These are phyloP conservation scores for Drosophila siamana DNA, from an alignment of 2,888 invertebrate genomes.

Conservation along the genomic window DNA sequence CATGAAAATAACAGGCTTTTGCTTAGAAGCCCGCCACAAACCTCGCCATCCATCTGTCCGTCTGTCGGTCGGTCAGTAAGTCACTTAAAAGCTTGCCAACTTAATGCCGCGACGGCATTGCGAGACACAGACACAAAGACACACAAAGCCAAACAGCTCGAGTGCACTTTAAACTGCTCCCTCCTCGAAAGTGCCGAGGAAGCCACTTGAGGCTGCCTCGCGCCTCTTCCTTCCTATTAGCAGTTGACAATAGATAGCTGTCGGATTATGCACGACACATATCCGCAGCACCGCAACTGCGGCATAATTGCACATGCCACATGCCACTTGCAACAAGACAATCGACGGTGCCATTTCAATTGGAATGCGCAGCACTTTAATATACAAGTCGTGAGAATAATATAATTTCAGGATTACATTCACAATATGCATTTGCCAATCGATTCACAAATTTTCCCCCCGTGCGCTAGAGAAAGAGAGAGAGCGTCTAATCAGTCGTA, in stretches of 20 bases:
- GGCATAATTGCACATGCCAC: conserved; percentile 10
- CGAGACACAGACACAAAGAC: conserved; percentile 59
- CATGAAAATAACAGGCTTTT: conserved; percentile 76
- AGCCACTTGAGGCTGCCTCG: conserved; percentile 24
- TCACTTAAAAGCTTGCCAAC: conserved; percentile 70
- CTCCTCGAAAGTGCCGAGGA: conserved; percentile 36
- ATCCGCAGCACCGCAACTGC: conserved; percentile 8
- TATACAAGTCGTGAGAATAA: not conserved
- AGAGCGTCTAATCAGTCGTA: conserved; percentile 38
- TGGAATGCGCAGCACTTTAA: conserved; percentile 7
- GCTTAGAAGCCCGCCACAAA: conserved; percentile 57
- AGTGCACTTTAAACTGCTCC: conserved; percentile 71
- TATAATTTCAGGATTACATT: not conserved
- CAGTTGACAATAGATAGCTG: conserved; percentile 7
- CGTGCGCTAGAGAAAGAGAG: too few species aligned
- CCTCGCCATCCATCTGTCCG: conserved; percentile 31
- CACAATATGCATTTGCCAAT: not conserved
- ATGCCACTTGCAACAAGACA: not conserved
- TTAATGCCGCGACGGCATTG: conserved; percentile 54
- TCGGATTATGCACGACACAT: conserved; percentile 23
- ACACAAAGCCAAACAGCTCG: conserved; percentile 53
- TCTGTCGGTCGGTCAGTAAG: conserved; percentile 49
- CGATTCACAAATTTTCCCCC: not conserved
- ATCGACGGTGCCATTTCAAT: too few species aligned
- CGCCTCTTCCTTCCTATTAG: not conserved